Evolutionary conservation across 2,888 invertebrate genomes (phyloP).

Genomic region (Aelia acuminata): DNA sequence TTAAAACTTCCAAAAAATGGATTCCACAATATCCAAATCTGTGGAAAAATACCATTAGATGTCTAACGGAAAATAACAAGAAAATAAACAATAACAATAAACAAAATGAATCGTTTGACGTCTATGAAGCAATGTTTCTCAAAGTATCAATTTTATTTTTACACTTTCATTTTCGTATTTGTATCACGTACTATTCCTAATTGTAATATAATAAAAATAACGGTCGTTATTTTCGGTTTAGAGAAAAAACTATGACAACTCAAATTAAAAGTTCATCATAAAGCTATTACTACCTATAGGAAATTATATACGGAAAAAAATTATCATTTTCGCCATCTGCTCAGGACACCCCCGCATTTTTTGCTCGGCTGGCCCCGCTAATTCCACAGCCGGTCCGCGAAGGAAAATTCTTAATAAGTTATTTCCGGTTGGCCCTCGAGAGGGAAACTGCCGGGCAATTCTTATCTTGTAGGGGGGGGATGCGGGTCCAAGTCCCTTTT

Average conservation of each 20-base stretch:
- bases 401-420: slow-evolving; percentile 54
- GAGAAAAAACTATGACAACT: background rate
- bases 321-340: slow-evolving; percentile 23
- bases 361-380: slow-evolving; percentile 50
- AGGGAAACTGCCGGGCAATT: background rate
- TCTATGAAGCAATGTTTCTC: too few species aligned
- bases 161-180: background rate
- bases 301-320: slow-evolving; percentile 10
- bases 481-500: slow-evolving; percentile 17
- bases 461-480: background rate
- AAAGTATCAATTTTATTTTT: too few species aligned
- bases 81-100: too few species aligned
- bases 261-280: slow-evolving; percentile 44
- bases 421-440: slow-evolving; percentile 6
- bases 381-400: slow-evolving; percentile 42
- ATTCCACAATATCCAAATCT: too few species aligned
- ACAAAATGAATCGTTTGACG: too few species aligned
- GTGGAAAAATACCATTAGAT: too few species aligned
- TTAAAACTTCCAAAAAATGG: too few species aligned
- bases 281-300: slow-evolving; percentile 21
- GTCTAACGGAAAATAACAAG: too few species aligned
- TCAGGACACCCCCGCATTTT: slow-evolving; percentile 32
- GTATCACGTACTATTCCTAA: background rate
- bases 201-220: too few species aligned
- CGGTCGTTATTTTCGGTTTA: background rate